Percentiles rank a stretch among this genome's conserved stretches.
Conservation (phyloP, 2,888 invertebrate genomes). For the Scaptomyza flava region DNA sequence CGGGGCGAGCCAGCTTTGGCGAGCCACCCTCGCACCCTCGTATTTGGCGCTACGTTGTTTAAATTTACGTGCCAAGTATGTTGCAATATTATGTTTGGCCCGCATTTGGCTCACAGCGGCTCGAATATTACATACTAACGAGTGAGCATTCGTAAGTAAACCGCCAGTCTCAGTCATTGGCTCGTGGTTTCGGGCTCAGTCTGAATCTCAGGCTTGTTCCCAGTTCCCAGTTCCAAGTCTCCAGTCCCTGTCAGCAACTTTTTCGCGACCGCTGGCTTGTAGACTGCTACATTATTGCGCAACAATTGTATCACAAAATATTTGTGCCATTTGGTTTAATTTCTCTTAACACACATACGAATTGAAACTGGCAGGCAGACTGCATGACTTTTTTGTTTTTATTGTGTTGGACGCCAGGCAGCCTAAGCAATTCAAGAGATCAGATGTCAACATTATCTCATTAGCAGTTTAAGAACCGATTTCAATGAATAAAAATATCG, state of each 20-base stretch:
- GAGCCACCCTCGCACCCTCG: constrained; percentile 76
- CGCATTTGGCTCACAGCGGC: constrained; percentile 78
- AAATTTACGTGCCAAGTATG: constrained; percentile 69
- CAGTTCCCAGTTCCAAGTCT: constrained; percentile 27
- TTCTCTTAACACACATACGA: constrained; percentile 70
- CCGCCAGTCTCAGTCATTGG: constrained; percentile 33
- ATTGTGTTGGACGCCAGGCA: constrained; percentile 1
- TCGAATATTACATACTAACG: constrained; percentile 34
- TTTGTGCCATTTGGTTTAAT: constrained; percentile 77
- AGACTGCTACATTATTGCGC: constrained; percentile 64
- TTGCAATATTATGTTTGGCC: constrained; percentile 76
- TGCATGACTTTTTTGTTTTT: constrained; percentile 14
- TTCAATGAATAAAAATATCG: too few relatives aligned
- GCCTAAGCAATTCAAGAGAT: constrained; percentile 18
- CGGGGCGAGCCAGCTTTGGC: constrained; percentile 58
- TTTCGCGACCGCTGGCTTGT: constrained; percentile 53
- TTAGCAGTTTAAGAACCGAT: constrained; percentile 13
- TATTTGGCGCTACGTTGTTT: constrained; percentile 62
- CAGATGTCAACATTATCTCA: constrained; percentile 21
- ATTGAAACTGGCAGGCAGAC: constrained; percentile 25
- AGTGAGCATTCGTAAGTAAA: constrained; percentile 47
- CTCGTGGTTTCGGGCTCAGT: not conserved
- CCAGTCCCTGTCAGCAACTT: constrained; percentile 33
- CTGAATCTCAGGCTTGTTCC: constrained; percentile 20
- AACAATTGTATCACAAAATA: constrained; percentile 71